Evolutionary conservation across 2,113 vertebrate genomes (phyloP).

Genomic region (Chaetodon auriga): DNA sequence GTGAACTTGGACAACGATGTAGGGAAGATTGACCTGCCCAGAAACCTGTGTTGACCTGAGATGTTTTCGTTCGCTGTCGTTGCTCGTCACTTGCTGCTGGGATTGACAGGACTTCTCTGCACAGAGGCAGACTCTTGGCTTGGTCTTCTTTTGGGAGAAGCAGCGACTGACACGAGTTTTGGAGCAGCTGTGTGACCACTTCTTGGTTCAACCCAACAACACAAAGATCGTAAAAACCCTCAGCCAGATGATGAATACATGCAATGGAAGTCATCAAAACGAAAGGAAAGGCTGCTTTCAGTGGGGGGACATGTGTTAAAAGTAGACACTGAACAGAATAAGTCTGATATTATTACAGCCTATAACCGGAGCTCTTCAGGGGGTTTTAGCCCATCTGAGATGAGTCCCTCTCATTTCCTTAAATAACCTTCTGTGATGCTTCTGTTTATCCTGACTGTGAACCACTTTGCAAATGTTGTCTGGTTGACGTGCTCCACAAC

Average conservation of each 20-base stretch:
- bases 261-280: background rate
- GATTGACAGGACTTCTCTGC: background rate
- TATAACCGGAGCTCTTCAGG: background rate
- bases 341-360: background rate
- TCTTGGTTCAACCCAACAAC: slow-evolving; percentile 1
- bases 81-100: slow-evolving; percentile 16
- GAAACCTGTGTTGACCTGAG: slow-evolving; percentile 3
- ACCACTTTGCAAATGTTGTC: slow-evolving; percentile 6
- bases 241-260: background rate
- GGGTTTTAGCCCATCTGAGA: background rate
- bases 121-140: background rate
- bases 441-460: slow-evolving; percentile 2
- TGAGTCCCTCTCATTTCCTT: slow-evolving; percentile 9
- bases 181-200: background rate
- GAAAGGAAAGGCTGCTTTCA: background rate
- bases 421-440: slow-evolving; percentile 1
- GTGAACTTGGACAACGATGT: slow-evolving; percentile 18
- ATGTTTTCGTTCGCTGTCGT: slow-evolving; percentile 3
- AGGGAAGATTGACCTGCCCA: background rate
- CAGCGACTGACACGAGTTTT: background rate
- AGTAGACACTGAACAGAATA: background rate
- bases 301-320: background rate
- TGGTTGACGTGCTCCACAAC: background rate
- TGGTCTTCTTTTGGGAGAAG: background rate
- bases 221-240: background rate